phyloP scores from a whole-genome alignment of 2,113 vertebrate species.

The Sylvicapra grimmia region DNA sequence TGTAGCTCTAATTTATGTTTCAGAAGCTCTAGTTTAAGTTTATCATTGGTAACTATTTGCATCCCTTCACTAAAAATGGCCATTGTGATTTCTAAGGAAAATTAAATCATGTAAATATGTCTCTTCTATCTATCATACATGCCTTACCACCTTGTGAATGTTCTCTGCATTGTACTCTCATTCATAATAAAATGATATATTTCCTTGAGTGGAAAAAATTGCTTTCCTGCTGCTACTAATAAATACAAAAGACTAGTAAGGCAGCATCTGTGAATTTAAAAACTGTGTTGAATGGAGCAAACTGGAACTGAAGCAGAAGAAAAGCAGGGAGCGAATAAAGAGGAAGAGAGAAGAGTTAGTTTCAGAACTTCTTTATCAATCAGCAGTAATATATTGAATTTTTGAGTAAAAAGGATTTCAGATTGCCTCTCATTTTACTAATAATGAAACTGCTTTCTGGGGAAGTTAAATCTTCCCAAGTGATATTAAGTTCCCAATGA shows the following conservation, averaged over 20 bases:
- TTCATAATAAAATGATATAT: not conserved
- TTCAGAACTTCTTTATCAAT: not conserved
- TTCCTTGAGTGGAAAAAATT: not conserved
- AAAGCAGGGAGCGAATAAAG: not conserved
- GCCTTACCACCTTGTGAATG: not conserved
- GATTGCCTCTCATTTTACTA: not conserved
- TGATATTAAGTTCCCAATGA: not conserved
- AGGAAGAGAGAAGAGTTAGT: not conserved
- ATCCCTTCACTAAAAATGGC: not conserved
- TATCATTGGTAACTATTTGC: not conserved
- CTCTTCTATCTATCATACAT: not conserved
- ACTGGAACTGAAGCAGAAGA: not conserved
- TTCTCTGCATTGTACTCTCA: not conserved
- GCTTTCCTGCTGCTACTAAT: not conserved
- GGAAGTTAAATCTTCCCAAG: not conserved
- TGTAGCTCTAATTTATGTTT: not conserved
- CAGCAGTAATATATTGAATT: not conserved
- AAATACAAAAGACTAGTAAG: not conserved
- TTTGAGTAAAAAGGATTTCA: not conserved
- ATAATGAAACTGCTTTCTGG: not conserved
- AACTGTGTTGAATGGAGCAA: not conserved
- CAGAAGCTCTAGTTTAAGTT: not conserved
- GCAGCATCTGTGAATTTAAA: not conserved
- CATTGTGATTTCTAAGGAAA: not conserved
- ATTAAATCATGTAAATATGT: not conserved